A percentile compares a stretch with the other conserved stretches of the same genome.
Evolutionary conservation across 2,113 vertebrate genomes (phyloP).

Genomic region (Muscicapa adusta): DNA sequence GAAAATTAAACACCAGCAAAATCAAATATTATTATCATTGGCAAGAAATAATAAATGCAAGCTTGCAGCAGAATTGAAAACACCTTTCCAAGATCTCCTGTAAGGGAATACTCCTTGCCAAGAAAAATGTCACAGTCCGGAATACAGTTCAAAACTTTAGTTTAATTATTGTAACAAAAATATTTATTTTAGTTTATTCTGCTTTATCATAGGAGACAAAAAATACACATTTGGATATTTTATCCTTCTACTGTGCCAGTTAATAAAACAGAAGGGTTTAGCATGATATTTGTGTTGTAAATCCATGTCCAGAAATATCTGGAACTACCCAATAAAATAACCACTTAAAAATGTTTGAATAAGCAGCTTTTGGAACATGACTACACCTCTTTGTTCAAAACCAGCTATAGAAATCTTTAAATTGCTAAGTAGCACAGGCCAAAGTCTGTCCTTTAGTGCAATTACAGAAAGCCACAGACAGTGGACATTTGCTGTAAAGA

Average conservation of each 20-base stretch:
- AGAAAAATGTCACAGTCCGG: slow-evolving; percentile 74
- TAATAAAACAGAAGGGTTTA: slow-evolving; percentile 52
- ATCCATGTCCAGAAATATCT: slow-evolving; percentile 36
- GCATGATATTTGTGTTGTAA: slow-evolving; percentile 32
- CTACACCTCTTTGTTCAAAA: slow-evolving; percentile 17
- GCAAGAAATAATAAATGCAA: slow-evolving; percentile 53
- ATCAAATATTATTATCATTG: slow-evolving; percentile 66
- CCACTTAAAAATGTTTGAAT: slow-evolving; percentile 34
- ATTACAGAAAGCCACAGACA: slow-evolving; percentile 7
- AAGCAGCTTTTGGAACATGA: slow-evolving; percentile 13
- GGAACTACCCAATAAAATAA: slow-evolving; percentile 28
- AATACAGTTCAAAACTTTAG: slow-evolving; percentile 43
- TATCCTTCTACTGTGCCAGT: slow-evolving; percentile 23
- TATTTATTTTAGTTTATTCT: slow-evolving; percentile 54
- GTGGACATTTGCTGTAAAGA: not conserved
- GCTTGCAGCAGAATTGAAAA: slow-evolving; percentile 70
- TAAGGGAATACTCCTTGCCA: slow-evolving; percentile 68
- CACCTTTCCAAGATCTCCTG: slow-evolving; percentile 57
- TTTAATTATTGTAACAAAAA: slow-evolving; percentile 62
- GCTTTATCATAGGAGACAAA: slow-evolving; percentile 27
- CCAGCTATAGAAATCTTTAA: slow-evolving; percentile 10
- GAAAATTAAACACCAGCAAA: slow-evolving; percentile 27
- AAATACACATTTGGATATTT: slow-evolving; percentile 47
- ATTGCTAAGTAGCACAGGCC: not conserved
- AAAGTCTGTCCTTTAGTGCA: not conserved